Percentiles rank a stretch among this genome's conserved stretches.
phyloP scores from a whole-genome alignment of 1,140 invertebrate genomes.

The Megalopta genalis region DNA sequence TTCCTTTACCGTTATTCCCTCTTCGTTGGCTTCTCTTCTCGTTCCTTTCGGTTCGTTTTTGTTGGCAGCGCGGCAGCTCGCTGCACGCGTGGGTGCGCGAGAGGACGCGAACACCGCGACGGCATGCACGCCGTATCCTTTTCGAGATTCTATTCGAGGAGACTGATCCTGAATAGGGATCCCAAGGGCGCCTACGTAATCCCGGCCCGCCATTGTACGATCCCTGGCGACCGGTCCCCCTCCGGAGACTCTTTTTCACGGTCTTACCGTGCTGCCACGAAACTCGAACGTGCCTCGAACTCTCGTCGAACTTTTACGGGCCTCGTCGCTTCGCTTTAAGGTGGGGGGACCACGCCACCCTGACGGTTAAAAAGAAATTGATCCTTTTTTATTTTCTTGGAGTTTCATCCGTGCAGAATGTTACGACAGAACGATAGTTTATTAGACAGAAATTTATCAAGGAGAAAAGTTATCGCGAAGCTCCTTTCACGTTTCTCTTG shows the following conservation, averaged over 20 bases:
- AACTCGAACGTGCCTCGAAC: not conserved
- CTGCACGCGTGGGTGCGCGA: slow-evolving; percentile 28
- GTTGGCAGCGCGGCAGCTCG: not conserved
- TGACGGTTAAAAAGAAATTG: too few relatives aligned
- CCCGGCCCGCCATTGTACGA: slow-evolving; percentile 66
- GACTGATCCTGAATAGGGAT: slow-evolving; percentile 67
- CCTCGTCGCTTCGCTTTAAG: not conserved
- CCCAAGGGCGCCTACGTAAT: slow-evolving; percentile 75
- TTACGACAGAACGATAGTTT: too few relatives aligned
- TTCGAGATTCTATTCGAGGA: slow-evolving; percentile 66
- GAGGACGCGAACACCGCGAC: slow-evolving; percentile 4
- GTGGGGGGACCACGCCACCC: too few relatives aligned
- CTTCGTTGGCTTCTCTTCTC: not conserved
- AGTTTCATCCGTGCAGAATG: too few relatives aligned
- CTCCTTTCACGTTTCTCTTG: too few relatives aligned
- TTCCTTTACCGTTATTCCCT: slow-evolving; percentile 26
- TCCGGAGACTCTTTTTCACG: slow-evolving; percentile 64
- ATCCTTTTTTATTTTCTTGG: too few relatives aligned
- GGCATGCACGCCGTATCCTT: slow-evolving; percentile 48
- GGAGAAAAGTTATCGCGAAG: too few relatives aligned
- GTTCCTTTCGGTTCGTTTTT: not conserved
- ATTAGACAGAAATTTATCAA: too few relatives aligned
- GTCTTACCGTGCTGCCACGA: slow-evolving; percentile 53
- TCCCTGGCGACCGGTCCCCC: slow-evolving; percentile 66
- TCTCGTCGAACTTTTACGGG: not conserved